Conservation (phyloP, 2,113 vertebrate species). For the Prochilodus magdalenae region DNA sequence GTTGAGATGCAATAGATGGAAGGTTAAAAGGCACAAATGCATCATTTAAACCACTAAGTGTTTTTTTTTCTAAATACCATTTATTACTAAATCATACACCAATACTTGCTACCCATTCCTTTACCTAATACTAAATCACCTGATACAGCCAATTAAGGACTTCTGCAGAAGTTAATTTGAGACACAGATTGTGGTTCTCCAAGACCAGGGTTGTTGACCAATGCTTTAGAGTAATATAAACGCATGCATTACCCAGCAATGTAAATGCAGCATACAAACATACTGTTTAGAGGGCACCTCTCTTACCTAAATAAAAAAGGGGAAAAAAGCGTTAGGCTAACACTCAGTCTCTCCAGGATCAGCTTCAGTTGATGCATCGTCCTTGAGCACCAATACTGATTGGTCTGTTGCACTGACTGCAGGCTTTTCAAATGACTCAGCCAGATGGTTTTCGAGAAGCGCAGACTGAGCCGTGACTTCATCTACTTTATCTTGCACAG, state of each 20-base stretch:
- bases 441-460: constrained; percentile 38
- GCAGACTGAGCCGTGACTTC: constrained; percentile 63
- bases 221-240: neutral
- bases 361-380: constrained; percentile 1
- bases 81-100: too few relatives aligned
- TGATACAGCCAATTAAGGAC: too few relatives aligned
- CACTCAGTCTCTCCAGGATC: constrained; percentile 9
- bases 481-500: constrained; percentile 73
- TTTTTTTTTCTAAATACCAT: too few relatives aligned
- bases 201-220: too few relatives aligned
- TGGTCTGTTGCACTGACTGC: constrained; percentile 44
- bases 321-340: neutral
- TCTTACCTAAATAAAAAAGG: neutral
- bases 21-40: too few relatives aligned
- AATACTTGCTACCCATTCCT: too few relatives aligned
- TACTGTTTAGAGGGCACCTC: neutral
- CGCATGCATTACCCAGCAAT: neutral
- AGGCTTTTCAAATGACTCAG: neutral
- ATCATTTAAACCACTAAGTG: too few relatives aligned
- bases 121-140: too few relatives aligned
- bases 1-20: too few relatives aligned
- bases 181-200: too few relatives aligned
- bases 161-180: too few relatives aligned
- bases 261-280: neutral
- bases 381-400: constrained; percentile 42